phyloP scores from a whole-genome alignment of 2,113 vertebrate genomes.

The Carlito syrichta region DNA sequence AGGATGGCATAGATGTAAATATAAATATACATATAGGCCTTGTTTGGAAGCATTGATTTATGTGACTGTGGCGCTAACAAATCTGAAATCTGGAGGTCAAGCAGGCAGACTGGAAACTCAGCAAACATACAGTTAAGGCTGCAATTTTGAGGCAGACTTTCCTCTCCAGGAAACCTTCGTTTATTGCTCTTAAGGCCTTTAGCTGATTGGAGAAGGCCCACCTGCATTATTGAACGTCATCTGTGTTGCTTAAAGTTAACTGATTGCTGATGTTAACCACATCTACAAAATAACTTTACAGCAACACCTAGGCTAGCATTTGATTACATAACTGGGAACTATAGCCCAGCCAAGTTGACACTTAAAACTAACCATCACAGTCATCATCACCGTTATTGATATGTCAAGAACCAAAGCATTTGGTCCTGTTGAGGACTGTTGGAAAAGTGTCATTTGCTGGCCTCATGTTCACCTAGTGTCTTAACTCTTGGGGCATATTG shows the following conservation, averaged over 20 bases:
- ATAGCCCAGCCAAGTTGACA: neutral
- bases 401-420: neutral
- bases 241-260: neutral
- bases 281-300: neutral
- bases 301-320: neutral
- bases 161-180: neutral
- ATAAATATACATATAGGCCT: neutral
- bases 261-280: neutral
- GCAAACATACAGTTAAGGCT: too few relatives aligned
- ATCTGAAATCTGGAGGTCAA: neutral
- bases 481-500: neutral
- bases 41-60: neutral
- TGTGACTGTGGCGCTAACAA: too few relatives aligned
- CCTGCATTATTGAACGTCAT: neutral
- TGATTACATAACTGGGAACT: neutral
- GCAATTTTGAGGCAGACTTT: neutral
- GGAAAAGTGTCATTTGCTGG: neutral
- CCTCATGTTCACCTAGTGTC: neutral
- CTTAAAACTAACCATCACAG: neutral
- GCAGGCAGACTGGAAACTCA: neutral
- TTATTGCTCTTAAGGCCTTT: neutral
- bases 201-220: neutral
- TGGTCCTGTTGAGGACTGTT: neutral
- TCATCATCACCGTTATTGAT: neutral
- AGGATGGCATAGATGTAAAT: neutral